Conservation (phyloP, 1,140 invertebrate genomes). For the Trichonephila inaurata region DNA sequence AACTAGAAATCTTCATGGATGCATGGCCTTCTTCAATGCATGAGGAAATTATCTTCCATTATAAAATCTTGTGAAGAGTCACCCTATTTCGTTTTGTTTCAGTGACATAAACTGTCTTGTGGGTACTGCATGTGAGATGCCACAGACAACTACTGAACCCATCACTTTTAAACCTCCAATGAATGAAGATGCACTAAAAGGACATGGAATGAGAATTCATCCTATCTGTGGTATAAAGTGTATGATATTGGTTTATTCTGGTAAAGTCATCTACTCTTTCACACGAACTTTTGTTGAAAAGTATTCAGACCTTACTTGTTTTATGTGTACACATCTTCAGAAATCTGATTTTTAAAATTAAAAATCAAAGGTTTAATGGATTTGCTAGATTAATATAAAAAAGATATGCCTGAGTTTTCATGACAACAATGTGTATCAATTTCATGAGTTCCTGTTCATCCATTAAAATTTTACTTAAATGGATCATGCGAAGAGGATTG, state of each 20-base stretch:
- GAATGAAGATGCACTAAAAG: constrained; percentile 23
- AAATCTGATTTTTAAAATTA: background rate
- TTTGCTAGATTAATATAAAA: no score
- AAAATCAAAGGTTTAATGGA: background rate
- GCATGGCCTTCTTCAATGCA: background rate
- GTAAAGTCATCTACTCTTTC: background rate
- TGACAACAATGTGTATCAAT: no score
- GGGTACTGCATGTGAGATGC: constrained; percentile 18
- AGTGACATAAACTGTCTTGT: constrained; percentile 55
- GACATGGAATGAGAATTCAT: constrained; percentile 22
- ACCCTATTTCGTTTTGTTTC: constrained; percentile 48
- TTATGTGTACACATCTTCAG: background rate
- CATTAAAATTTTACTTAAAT: no score
- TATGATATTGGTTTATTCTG: background rate
- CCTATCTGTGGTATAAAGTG: background rate
- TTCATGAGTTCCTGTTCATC: no score
- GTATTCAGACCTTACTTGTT: background rate
- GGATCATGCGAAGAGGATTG: no score
- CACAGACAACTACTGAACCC: constrained; percentile 45
- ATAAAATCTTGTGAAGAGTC: background rate
- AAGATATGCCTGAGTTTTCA: no score
- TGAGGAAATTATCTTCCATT: background rate
- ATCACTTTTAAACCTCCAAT: background rate
- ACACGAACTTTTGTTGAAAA: background rate
- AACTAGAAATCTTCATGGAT: background rate